Conservation (phyloP, 1,140 invertebrate genomes). For the Hyles vespertilio region DNA sequence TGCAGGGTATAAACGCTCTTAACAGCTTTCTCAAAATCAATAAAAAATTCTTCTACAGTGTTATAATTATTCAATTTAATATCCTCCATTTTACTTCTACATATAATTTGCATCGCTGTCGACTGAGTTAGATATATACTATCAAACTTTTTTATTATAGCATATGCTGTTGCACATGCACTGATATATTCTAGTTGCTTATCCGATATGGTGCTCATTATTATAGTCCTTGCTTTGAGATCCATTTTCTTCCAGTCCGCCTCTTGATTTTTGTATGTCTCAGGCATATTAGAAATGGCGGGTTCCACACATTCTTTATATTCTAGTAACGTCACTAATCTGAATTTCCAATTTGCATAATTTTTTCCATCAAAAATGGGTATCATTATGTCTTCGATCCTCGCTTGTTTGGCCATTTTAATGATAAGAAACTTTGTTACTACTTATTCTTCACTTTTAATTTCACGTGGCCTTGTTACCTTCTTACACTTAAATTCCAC, state of each 20-base stretch:
- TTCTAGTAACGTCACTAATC: slow-evolving; percentile 33
- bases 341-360: slow-evolving; percentile 43
- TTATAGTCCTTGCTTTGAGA: slow-evolving; percentile 36
- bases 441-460: too few relatives aligned
- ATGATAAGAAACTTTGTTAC: too few relatives aligned
- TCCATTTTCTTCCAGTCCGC: slow-evolving; percentile 24
- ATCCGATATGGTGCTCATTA: slow-evolving; percentile 40
- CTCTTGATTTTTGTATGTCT: slow-evolving; percentile 4
- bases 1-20: too few relatives aligned
- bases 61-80: too few relatives aligned
- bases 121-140: too few relatives aligned
- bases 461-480: too few relatives aligned
- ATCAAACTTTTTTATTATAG: too few relatives aligned
- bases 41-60: too few relatives aligned
- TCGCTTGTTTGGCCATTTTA: slow-evolving; percentile 32
- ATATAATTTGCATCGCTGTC: too few relatives aligned
- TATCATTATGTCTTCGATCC: slow-evolving; percentile 32
- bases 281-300: slow-evolving; percentile 6
- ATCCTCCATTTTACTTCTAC: too few relatives aligned
- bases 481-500: too few relatives aligned
- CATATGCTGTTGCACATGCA: slow-evolving; percentile 29
- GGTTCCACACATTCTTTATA: slow-evolving; percentile 39
- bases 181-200: slow-evolving; percentile 39
- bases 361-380: slow-evolving; percentile 44
- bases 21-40: too few relatives aligned